These are phyloP conservation scores for Nemapogon koenigi DNA, from an alignment of 2,888 invertebrate genomes.

Conservation along the genomic window DNA sequence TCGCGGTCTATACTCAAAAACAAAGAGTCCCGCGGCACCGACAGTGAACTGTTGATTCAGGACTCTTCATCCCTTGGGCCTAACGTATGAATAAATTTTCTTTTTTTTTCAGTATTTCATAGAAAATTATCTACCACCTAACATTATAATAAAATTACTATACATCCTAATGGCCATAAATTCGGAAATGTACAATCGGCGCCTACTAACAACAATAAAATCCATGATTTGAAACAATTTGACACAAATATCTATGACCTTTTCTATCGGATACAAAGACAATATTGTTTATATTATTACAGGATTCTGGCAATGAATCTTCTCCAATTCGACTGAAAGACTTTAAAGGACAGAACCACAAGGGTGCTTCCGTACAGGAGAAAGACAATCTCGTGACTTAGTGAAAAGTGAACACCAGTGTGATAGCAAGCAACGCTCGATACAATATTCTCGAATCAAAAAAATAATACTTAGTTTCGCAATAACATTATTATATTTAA, in stretches of 20 bases:
- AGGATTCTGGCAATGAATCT: constrained; percentile 73
- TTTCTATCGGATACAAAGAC: too few relatives aligned
- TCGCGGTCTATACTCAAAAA: constrained; percentile 60
- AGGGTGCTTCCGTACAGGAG: constrained; percentile 32
- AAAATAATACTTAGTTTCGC: constrained; percentile 1
- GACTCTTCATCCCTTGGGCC: constrained; percentile 56
- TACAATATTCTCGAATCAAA: background rate
- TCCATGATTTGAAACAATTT: too few relatives aligned
- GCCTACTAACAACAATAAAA: too few relatives aligned
- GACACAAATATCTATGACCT: too few relatives aligned
- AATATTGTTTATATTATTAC: constrained; percentile 17
- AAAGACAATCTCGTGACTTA: constrained; percentile 48
- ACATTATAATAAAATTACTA: too few relatives aligned
- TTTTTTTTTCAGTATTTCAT: too few relatives aligned
- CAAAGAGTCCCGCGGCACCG: constrained; percentile 59
- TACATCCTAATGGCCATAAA: too few relatives aligned
- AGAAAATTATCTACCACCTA: too few relatives aligned
- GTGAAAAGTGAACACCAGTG: constrained; percentile 18
- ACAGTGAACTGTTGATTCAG: constrained; percentile 57
- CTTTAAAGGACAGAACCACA: constrained; percentile 55
- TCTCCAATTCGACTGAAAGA: constrained; percentile 65
- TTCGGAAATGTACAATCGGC: too few relatives aligned
- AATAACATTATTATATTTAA: constrained; percentile 42
- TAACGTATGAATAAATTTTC: constrained; percentile 39
- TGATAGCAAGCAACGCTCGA: constrained; percentile 7